Percentiles rank a stretch among this genome's conserved stretches.
Conservation (phyloP, 92 coral and sea anemone genomes). For the Epizoanthus stellaris region DNA sequence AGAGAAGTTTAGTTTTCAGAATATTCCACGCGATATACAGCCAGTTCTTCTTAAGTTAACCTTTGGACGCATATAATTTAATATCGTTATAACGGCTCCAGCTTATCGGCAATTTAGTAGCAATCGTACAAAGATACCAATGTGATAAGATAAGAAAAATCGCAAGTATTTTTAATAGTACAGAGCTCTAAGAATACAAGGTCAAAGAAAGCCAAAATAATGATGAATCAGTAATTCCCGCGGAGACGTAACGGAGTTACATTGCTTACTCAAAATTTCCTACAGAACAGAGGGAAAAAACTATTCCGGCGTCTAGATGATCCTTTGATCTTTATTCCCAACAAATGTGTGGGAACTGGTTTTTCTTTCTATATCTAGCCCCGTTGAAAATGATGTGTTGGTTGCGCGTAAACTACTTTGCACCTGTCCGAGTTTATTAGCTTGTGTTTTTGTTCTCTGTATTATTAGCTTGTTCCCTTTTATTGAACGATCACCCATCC, state of each 20-base stretch:
- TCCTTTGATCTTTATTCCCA: neutral
- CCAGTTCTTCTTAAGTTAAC: no score
- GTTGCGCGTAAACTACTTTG: constrained; percentile 1
- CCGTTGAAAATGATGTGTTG: neutral
- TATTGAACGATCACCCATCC: constrained; percentile 1
- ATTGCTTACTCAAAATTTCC: neutral
- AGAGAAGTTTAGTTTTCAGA: no score
- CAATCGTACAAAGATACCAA: no score
- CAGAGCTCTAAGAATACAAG: constrained; percentile 3
- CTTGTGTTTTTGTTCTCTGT: constrained; percentile 20
- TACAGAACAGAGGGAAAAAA: neutral
- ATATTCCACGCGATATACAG: no score
- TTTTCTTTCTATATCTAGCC: neutral
- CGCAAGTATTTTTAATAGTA: no score
- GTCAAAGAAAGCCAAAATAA: constrained; percentile 6
- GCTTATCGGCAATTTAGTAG: no score
- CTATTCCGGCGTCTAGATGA: neutral
- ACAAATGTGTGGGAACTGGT: neutral
- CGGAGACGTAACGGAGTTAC: neutral
- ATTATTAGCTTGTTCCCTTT: neutral
- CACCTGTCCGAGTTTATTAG: constrained; percentile 14
- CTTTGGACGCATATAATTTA: no score
- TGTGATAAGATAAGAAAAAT: no score
- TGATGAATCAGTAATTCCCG: neutral
- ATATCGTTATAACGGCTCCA: no score